Evolutionary conservation across 2,888 invertebrate genomes (phyloP).

Genomic region (Parnassius smintheus): DNA sequence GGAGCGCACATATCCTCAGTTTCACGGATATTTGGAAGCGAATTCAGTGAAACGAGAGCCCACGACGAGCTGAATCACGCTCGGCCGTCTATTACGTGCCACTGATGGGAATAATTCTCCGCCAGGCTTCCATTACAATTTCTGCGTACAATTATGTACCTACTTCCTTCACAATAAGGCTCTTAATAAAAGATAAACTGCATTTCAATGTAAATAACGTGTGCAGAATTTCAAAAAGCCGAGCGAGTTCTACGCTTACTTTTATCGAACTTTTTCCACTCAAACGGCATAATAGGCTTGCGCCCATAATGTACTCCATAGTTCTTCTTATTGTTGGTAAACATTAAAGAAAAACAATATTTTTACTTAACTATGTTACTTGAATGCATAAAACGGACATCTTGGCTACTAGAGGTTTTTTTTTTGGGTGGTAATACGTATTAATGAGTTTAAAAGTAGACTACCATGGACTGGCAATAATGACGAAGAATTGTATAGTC

Average conservation of each 20-base stretch:
- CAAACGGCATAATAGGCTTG: slow-evolving; percentile 15
- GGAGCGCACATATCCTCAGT: background rate
- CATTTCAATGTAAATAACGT: slow-evolving; percentile 28
- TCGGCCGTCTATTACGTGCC: slow-evolving; percentile 23
- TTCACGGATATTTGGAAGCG: slow-evolving; percentile 21
- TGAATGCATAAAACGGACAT: too few relatives aligned
- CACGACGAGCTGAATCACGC: slow-evolving; percentile 24
- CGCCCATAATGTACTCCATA: slow-evolving; percentile 12
- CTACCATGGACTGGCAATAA: too few relatives aligned
- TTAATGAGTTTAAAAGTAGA: too few relatives aligned
- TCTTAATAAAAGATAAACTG: slow-evolving; percentile 6
- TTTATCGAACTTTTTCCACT: slow-evolving; percentile 27
- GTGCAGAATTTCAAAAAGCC: slow-evolving; percentile 26
- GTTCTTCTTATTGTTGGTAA: slow-evolving; percentile 3
- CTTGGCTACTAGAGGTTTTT: too few relatives aligned
- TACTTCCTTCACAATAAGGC: slow-evolving; percentile 16
- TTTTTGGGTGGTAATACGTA: too few relatives aligned
- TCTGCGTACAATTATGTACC: slow-evolving; percentile 10
- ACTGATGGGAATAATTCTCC: slow-evolving; percentile 24
- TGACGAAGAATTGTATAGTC: too few relatives aligned
- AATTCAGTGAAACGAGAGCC: slow-evolving; percentile 23
- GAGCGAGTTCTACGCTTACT: slow-evolving; percentile 21
- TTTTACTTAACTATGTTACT: too few relatives aligned
- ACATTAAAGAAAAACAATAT: background rate
- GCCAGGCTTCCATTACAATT: slow-evolving; percentile 8